Evolutionary conservation across 2,888 invertebrate genomes (phyloP).

Genomic region (Homarus gammarus): DNA sequence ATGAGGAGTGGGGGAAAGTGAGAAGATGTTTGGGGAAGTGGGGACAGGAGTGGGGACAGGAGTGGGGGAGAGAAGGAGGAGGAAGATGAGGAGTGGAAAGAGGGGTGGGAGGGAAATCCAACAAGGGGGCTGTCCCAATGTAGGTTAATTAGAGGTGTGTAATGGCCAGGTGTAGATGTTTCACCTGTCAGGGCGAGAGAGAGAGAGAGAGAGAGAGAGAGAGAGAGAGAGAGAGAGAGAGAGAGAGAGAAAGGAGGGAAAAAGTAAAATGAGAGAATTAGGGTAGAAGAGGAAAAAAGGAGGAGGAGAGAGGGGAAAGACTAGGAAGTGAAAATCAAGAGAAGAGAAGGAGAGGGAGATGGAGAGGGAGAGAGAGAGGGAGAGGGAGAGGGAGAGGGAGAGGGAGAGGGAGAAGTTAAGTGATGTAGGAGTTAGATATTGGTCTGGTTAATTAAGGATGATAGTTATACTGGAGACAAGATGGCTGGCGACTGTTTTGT

Average conservation of each 20-base stretch:
- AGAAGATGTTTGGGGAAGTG: no score
- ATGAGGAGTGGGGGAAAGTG: background rate
- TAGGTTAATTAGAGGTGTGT: no score
- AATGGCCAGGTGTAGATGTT: background rate
- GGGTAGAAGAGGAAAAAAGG: background rate
- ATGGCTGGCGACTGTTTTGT: no score
- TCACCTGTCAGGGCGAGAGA: no score
- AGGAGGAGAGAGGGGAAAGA: background rate
- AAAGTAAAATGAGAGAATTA: no score
- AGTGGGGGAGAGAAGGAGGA: background rate
- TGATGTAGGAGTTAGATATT: no score
- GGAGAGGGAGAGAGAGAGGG: constrained; percentile 15
- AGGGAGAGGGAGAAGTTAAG: constrained; percentile 20
- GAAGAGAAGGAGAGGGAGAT: constrained; percentile 11
- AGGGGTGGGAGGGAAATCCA: background rate
- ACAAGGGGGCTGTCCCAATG: no score
- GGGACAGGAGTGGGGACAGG: background rate
- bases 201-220: no score
- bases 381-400: constrained; percentile 26
- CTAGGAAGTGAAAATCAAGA: background rate
- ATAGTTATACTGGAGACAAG: no score
- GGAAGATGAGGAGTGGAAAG: background rate
- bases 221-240: no score
- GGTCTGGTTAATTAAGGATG: no score
- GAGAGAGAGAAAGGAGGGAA: no score